Evolutionary conservation across 2,113 vertebrate species (phyloP).

Genomic region (Hippoglossus stenolepis): DNA sequence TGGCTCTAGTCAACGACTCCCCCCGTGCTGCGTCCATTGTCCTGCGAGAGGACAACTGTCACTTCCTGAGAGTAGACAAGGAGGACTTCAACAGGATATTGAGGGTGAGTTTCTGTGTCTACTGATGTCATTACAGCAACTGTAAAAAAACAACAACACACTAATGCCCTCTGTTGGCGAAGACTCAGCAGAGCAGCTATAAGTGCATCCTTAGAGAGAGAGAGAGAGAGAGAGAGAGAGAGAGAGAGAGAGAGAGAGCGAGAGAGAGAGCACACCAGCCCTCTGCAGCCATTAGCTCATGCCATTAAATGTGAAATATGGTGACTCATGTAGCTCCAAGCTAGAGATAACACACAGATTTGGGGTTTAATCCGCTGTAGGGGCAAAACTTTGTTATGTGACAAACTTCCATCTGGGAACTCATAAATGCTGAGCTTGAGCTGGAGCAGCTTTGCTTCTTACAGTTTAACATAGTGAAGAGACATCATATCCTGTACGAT

Average conservation of each 20-base stretch:
- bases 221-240: not conserved
- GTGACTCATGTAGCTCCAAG: not conserved
- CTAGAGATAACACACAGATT: not conserved
- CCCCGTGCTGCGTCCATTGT: slow-evolving; percentile 98
- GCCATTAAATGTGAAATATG: slow-evolving; percentile 16
- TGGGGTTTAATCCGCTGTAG: slow-evolving; percentile 11
- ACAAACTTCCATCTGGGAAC: slow-evolving; percentile 14
- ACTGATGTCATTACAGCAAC: not conserved
- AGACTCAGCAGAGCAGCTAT: slow-evolving; percentile 42
- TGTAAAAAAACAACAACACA: slow-evolving; percentile 3
- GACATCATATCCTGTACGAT: too few species aligned
- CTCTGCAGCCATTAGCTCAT: slow-evolving; percentile 9
- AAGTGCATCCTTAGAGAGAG: not conserved
- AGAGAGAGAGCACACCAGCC: not conserved
- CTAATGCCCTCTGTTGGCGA: slow-evolving; percentile 73
- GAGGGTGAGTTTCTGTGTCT: slow-evolving; percentile 84
- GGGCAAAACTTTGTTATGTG: slow-evolving; percentile 14
- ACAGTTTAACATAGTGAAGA: not conserved
- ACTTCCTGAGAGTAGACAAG: slow-evolving; percentile 98
- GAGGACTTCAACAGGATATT: slow-evolving; percentile 99
- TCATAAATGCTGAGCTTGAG: slow-evolving; percentile 1
- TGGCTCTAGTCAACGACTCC: slow-evolving; percentile 96
- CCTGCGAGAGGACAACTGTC: slow-evolving; percentile 96
- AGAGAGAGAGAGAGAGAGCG: not conserved
- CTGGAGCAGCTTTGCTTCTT: not conserved